These are phyloP conservation scores for Thera obeliscata DNA, from an alignment of 2,888 invertebrate species.

Conservation along the genomic window DNA sequence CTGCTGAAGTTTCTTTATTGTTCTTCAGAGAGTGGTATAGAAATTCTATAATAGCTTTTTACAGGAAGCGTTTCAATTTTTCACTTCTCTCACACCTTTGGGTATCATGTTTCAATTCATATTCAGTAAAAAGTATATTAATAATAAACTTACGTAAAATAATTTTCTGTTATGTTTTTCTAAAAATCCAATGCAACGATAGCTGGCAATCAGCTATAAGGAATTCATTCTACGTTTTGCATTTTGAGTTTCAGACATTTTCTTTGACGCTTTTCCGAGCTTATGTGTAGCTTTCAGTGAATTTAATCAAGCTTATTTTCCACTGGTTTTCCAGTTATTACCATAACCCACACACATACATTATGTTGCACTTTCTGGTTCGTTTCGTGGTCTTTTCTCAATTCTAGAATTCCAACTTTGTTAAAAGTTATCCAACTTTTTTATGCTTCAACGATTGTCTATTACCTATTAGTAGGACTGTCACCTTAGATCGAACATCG, in stretches of 20 bases:
- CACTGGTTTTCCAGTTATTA: neutral
- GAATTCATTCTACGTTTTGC: constrained; percentile 4
- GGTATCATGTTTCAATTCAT: neutral
- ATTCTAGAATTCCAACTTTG: too few relatives aligned
- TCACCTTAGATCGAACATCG: too few relatives aligned
- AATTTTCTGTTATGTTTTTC: neutral
- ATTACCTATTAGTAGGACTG: too few relatives aligned
- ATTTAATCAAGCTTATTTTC: constrained; percentile 1
- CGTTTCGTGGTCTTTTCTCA: too few relatives aligned
- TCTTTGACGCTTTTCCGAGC: neutral
- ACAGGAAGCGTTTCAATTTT: constrained; percentile 7
- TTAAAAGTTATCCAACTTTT: too few relatives aligned
- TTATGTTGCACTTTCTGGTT: too few relatives aligned
- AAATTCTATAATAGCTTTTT: constrained; percentile 16
- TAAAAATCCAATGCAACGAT: constrained; percentile 1
- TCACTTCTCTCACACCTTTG: constrained; percentile 9
- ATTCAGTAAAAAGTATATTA: neutral
- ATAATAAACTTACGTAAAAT: neutral
- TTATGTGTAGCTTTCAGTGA: neutral
- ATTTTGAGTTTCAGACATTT: constrained; percentile 4
- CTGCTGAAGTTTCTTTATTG: constrained; percentile 36
- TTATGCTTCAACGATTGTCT: too few relatives aligned
- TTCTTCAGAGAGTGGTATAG: constrained; percentile 20
- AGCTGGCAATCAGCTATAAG: constrained; percentile 1
- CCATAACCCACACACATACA: too few relatives aligned